Evolutionary conservation across 1,140 invertebrate species (phyloP), one percentile per base, ranked within the genome.

Genomic region (Carcinoscorpius rotundicauda): DNA sequence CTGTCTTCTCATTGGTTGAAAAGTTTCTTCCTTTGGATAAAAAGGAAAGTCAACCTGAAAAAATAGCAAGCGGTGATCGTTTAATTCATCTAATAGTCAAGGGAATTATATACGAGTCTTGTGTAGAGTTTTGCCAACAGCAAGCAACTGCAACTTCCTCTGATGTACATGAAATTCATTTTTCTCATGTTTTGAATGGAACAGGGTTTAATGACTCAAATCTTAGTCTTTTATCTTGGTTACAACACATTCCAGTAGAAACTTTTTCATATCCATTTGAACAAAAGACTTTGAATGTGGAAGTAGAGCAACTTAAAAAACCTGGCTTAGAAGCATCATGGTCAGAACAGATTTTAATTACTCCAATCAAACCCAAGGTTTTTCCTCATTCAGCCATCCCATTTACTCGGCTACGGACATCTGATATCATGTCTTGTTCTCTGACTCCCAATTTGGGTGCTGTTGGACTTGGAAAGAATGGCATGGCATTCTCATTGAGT

Each of bases 321-420:
- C 92, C 91, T 0, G 87, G 75, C 56, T 77, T 97, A 65, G 93
- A 96, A 75, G 94, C 93, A 0, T 94, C 91, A 2, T 98, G 93
- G 93, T 94, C 92, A 2, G 93, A 97, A 74, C 91, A 97, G 73
- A 97, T 97, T 84, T 80, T 97, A 59, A 88, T 94, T 52, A 95
- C 92, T 5, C 94, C 94, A 4, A 95, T 97, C 66, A 97, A 97
- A 75, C 93, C 93, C 66, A 90, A 93, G 73, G 76, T 80, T 73
- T 97, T 97, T 76, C 93, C 93, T 0, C 92, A 97, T 77, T 89
- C 90, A 63, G 89, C 91, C 5, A 93, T 95, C 83, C 92, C 93
- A 4, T 88, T 89, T 71, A 85, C 86, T 6, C 82, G 92, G 68
- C 88, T 89, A 0, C 82, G 88, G 64, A 90, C 89, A 3, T 89